Evolutionary conservation across 2,797 vertebrate species (phyloP).

Genomic region (Acanthurus leucopareius): DNA sequence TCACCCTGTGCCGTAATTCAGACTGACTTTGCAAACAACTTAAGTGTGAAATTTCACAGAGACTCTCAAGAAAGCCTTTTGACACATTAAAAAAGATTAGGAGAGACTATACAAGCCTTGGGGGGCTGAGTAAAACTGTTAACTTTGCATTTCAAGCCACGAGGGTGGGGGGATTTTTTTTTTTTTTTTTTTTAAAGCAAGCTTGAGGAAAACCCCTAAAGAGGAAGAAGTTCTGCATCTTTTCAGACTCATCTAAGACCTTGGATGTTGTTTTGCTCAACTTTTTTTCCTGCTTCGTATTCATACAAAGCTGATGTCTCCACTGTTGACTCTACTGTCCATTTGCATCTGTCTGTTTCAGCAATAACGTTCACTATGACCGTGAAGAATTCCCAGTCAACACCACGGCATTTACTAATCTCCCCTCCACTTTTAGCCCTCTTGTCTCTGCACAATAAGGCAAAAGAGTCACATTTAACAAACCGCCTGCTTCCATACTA

Average conservation of each 20-base stretch:
- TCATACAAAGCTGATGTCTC: conserved; percentile 34
- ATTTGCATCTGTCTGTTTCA: conserved; percentile 66
- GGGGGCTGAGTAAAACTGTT: conserved; percentile 83
- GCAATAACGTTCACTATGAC: conserved; percentile 46
- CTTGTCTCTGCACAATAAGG: conserved; percentile 43
- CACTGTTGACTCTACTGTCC: conserved; percentile 27
- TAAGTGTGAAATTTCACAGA: conserved; percentile 87
- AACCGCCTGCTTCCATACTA: conserved; percentile 41
- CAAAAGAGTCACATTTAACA: conserved; percentile 62
- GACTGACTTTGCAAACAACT: conserved; percentile 85
- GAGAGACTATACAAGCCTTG: conserved; percentile 84
- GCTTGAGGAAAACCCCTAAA: conserved; percentile 79
- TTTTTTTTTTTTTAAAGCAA: conserved; percentile 45
- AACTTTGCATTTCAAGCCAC: conserved; percentile 87
- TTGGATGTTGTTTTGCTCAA: conserved; percentile 71
- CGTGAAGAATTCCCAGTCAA: conserved; percentile 58
- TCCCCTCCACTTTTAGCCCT: conserved; percentile 29
- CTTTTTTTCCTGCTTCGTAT: conserved; percentile 60
- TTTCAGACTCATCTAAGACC: conserved; percentile 73
- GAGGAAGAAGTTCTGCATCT: conserved; percentile 75
- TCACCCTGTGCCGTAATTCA: conserved; percentile 73
- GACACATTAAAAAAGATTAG: conserved; percentile 88
- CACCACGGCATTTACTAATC: conserved; percentile 36
- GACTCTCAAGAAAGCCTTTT: conserved; percentile 85
- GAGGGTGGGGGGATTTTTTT: conserved; percentile 56